Conservation (phyloP, 37 sponge, comb jelly and placozoan genomes). For the Oopsacas minuta region DNA sequence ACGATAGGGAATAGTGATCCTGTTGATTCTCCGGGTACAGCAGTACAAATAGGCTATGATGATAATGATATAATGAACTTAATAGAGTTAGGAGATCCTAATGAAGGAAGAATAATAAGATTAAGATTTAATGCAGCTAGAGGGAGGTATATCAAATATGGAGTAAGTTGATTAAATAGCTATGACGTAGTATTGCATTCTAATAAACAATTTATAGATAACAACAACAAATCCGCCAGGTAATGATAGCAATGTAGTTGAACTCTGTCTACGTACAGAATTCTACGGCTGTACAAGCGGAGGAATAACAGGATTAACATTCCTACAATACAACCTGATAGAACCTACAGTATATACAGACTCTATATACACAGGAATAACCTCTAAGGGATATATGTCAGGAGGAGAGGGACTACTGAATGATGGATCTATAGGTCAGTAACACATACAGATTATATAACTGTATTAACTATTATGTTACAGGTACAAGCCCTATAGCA, state of each 20-base stretch:
- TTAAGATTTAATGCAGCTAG: not conserved
- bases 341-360: not conserved
- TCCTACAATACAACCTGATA: slow-evolving; percentile 10
- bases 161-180: not conserved
- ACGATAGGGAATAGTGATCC: not conserved
- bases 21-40: not conserved
- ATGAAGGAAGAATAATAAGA: not conserved
- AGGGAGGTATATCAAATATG: not conserved
- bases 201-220: not conserved
- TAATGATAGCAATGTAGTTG: not conserved
- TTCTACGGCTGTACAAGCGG: not conserved
- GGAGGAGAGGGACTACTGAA: not conserved
- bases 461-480: not conserved
- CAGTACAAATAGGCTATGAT: not conserved
- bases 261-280: not conserved
- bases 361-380: not conserved
- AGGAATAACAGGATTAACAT: not conserved
- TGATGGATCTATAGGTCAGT: not conserved
- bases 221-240: not conserved
- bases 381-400: not conserved
- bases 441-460: not conserved
- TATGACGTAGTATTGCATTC: not conserved
- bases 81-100: slow-evolving; percentile 10
- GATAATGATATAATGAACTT: not conserved
- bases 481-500: not conserved